Percentiles rank a stretch among this genome's conserved stretches.
These are phyloP conservation scores for Nomada flava DNA, from an alignment of 2,888 invertebrate genomes.

Conservation along the genomic window DNA sequence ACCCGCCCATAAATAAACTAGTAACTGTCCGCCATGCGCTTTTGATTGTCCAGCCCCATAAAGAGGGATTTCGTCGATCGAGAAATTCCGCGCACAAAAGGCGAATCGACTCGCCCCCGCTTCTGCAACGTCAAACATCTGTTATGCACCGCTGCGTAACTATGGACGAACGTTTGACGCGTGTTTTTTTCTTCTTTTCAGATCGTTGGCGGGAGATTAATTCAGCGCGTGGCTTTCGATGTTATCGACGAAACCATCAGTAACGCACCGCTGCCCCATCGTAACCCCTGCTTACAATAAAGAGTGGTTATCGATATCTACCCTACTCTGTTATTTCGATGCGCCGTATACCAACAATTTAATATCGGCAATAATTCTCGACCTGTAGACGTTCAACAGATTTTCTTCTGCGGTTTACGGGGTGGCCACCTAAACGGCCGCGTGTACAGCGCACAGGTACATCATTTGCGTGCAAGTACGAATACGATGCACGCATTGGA, in stretches of 20 bases:
- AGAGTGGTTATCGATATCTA: slow-evolving; percentile 54
- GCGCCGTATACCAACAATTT: slow-evolving; percentile 45
- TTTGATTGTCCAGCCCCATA: neutral
- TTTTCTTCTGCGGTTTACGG: slow-evolving; percentile 7
- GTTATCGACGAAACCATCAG: slow-evolving; percentile 62
- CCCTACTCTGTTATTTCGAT: slow-evolving; percentile 49
- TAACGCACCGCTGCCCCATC: slow-evolving; percentile 58
- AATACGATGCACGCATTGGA: too few relatives aligned
- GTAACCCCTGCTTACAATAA: slow-evolving; percentile 57
- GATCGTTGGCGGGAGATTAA: slow-evolving; percentile 59
- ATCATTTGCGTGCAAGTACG: too few relatives aligned
- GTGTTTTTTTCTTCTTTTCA: slow-evolving; percentile 1
- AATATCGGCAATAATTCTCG: slow-evolving; percentile 48
- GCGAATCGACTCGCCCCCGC: slow-evolving; percentile 30
- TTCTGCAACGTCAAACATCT: slow-evolving; percentile 37
- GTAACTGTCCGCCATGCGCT: neutral
- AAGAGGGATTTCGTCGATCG: slow-evolving; percentile 6
- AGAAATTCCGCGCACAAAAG: slow-evolving; percentile 13
- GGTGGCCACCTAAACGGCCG: neutral
- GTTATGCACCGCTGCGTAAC: slow-evolving; percentile 48
- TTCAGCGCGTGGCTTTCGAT: slow-evolving; percentile 63
- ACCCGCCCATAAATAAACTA: neutral
- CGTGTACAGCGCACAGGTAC: too few relatives aligned
- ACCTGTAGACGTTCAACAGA: slow-evolving; percentile 3
- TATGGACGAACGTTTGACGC: slow-evolving; percentile 29